These are phyloP conservation scores for Pseudomyrmex cubaensis DNA, from an alignment of 1,140 invertebrate species.

Conservation along the genomic window DNA sequence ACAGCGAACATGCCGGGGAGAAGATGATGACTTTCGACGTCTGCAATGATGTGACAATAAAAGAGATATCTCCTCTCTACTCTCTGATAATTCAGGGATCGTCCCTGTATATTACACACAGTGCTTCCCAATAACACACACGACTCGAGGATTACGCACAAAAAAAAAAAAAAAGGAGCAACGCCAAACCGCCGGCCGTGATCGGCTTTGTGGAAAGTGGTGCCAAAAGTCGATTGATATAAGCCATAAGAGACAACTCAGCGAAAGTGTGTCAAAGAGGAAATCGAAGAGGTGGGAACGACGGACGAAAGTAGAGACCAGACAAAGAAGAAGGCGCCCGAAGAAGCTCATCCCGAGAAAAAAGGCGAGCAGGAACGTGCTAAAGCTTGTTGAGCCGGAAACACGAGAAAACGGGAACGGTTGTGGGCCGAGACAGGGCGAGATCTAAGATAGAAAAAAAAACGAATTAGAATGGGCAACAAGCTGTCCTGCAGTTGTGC, in stretches of 20 bases:
- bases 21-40: slow-evolving; percentile 77
- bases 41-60: slow-evolving; percentile 85
- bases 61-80: slow-evolving; percentile 76
- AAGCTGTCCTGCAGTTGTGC: slow-evolving; percentile 97
- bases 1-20: slow-evolving; percentile 80
- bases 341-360: slow-evolving; percentile 21
- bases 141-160: slow-evolving; percentile 47
- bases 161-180: slow-evolving; percentile 21
- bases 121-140: slow-evolving; percentile 80
- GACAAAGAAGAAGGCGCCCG: slow-evolving; percentile 27
- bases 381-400: slow-evolving; percentile 48
- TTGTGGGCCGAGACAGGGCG: slow-evolving; percentile 52
- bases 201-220: slow-evolving; percentile 57
- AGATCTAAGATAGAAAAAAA: slow-evolving; percentile 60
- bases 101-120: slow-evolving; percentile 74
- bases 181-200: slow-evolving; percentile 31
- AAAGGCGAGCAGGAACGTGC: slow-evolving; percentile 24
- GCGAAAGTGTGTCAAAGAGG: slow-evolving; percentile 50
- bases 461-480: slow-evolving; percentile 92
- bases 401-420: slow-evolving; percentile 38
- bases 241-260: slow-evolving; percentile 46
- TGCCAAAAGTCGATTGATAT: slow-evolving; percentile 69
- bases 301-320: slow-evolving; percentile 21
- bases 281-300: slow-evolving; percentile 4
- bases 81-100: slow-evolving; percentile 78